These are phyloP conservation scores for Mycogona germanica DNA, from an alignment of 2,888 invertebrate genomes.

Conservation along the genomic window DNA sequence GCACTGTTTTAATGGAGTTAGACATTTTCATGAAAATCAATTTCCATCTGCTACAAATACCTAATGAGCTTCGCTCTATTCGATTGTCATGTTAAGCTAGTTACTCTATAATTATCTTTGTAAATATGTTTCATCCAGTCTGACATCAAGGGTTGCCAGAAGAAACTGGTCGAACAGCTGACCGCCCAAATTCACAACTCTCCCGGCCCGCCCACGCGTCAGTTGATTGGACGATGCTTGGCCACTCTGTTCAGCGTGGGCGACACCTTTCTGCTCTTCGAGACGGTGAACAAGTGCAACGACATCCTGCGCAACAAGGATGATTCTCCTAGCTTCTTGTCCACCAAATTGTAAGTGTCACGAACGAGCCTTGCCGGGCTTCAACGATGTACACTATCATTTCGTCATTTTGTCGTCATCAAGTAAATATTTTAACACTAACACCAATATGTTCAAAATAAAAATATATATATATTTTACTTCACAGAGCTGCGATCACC, in stretches of 20 bases:
- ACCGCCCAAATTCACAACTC: constrained; percentile 77
- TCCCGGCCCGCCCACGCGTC: constrained; percentile 86
- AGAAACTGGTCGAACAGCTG: constrained; percentile 86
- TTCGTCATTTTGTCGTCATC: no score
- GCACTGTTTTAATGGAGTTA: no score
- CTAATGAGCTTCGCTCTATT: no score
- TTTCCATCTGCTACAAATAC: no score
- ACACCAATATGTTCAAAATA: no score
- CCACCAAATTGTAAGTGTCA: constrained; percentile 76
- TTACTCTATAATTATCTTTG: neutral
- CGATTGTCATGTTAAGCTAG: neutral
- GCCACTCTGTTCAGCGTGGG: constrained; percentile 94
- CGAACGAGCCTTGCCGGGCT: constrained; percentile 2
- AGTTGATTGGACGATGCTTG: constrained; percentile 77
- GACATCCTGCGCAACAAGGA: constrained; percentile 94
- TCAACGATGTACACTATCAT: no score
- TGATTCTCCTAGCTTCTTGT: constrained; percentile 90
- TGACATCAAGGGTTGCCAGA: constrained; percentile 93
- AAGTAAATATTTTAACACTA: no score
- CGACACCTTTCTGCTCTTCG: constrained; percentile 91
- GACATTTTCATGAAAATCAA: no score
- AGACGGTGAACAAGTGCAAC: constrained; percentile 96
- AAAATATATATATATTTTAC: no score
- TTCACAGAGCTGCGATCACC: constrained; percentile 78
- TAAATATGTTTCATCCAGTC: constrained; percentile 45